Conservation (phyloP, 2,797 vertebrate genomes). For the Melanotaenia maccullochi region DNA sequence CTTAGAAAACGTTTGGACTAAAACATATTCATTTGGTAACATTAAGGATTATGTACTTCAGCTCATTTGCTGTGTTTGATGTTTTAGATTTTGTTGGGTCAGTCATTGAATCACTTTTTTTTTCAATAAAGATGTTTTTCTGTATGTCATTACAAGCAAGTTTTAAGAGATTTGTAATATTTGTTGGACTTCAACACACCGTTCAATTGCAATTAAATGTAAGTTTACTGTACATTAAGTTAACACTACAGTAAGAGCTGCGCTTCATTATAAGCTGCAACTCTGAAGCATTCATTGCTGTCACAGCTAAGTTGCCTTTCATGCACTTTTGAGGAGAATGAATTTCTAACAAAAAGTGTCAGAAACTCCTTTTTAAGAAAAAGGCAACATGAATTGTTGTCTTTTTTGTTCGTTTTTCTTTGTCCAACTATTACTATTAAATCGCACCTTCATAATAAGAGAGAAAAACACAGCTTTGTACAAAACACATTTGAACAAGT, state of each 20-base stretch:
- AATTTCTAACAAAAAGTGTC: conserved; percentile 23
- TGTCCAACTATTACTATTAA: not conserved
- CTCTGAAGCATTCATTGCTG: conserved; percentile 10
- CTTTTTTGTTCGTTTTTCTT: not conserved
- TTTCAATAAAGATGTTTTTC: no score
- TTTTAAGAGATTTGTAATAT: not conserved
- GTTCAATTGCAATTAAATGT: not conserved
- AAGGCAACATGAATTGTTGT: conserved; percentile 13
- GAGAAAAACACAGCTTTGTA: conserved; percentile 5
- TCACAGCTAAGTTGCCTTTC: not conserved
- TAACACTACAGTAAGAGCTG: not conserved
- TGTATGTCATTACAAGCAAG: no score
- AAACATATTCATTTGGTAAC: no score
- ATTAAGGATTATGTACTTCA: no score
- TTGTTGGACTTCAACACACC: not conserved
- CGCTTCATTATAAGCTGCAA: not conserved
- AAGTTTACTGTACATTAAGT: not conserved
- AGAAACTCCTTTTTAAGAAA: conserved; percentile 17
- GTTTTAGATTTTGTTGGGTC: no score
- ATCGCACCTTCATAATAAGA: not conserved
- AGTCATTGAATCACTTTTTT: no score
- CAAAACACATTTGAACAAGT: not conserved
- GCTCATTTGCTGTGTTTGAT: no score
- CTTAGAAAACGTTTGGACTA: no score
- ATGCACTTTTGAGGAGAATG: conserved; percentile 1